phyloP scores from a whole-genome alignment of 1,140 invertebrate genomes.

The Tetragonula clypearis region DNA sequence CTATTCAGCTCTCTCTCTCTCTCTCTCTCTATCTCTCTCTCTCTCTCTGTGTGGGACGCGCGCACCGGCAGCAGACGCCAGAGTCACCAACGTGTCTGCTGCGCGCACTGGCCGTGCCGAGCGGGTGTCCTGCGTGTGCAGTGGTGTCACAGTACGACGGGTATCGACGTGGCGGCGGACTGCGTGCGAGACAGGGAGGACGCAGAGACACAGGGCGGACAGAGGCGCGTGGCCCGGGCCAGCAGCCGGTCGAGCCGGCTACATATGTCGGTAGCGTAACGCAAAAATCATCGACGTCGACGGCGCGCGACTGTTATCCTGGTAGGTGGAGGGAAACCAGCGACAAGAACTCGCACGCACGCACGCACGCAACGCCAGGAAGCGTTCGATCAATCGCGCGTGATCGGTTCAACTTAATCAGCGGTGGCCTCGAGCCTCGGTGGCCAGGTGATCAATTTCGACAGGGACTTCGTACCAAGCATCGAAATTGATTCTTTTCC shows the following conservation, averaged over 20 bases:
- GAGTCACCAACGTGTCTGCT: not conserved
- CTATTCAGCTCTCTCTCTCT: too few relatives aligned
- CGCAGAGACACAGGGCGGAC: not conserved
- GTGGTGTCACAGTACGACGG: not conserved
- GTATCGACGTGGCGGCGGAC: not conserved
- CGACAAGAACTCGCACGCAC: slow-evolving; percentile 29
- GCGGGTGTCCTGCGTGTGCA: slow-evolving; percentile 41
- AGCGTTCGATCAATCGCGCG: slow-evolving; percentile 22
- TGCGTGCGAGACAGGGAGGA: not conserved
- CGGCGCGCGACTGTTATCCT: slow-evolving; percentile 16
- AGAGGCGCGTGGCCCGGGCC: not conserved
- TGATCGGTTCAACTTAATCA: slow-evolving; percentile 9
- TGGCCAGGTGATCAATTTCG: too few relatives aligned
- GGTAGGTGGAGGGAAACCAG: not conserved
- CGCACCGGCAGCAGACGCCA: slow-evolving; percentile 30
- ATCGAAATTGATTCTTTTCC: slow-evolving; percentile 25
- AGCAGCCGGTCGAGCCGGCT: slow-evolving; percentile 60
- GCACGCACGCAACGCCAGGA: not conserved
- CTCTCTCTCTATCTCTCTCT: too few relatives aligned
- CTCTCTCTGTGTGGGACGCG: too few relatives aligned
- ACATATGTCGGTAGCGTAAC: slow-evolving; percentile 58
- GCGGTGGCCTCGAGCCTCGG: too few relatives aligned
- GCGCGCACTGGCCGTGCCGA: slow-evolving; percentile 14
- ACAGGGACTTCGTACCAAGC: not conserved
- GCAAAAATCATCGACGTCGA: slow-evolving; percentile 58